Percentiles rank a stretch among this genome's conserved stretches.
Conservation (phyloP, 2,888 invertebrate species). For the Eristalis pertinax region DNA sequence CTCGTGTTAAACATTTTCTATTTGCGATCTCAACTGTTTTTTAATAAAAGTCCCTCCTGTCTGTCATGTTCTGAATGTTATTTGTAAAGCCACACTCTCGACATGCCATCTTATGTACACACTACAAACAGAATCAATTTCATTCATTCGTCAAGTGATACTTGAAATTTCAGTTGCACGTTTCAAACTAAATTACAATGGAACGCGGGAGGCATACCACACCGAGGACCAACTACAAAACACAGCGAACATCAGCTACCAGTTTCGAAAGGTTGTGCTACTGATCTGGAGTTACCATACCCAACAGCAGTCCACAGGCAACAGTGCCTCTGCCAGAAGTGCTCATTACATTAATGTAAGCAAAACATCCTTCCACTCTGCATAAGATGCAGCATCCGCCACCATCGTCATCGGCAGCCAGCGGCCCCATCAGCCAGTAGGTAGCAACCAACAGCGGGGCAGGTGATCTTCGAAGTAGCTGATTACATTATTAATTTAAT, state of each 20-base stretch:
- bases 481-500: conserved; percentile 79
- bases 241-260: conserved; percentile 43
- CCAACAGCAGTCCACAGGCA: conserved; percentile 75
- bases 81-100: neutral
- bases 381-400: conserved; percentile 62
- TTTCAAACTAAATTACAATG: conserved; percentile 41
- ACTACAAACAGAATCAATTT: conserved; percentile 26
- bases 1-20: neutral
- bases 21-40: neutral
- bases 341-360: conserved; percentile 75
- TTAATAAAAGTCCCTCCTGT: neutral
- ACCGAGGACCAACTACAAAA: conserved; percentile 34
- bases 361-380: conserved; percentile 66
- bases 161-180: conserved; percentile 43
- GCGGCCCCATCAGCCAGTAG: conserved; percentile 38
- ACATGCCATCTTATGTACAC: neutral
- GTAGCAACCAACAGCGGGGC: conserved; percentile 53
- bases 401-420: conserved; percentile 17
- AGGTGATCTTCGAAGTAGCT: conserved; percentile 77
- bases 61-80: neutral
- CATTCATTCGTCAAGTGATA: conserved; percentile 26
- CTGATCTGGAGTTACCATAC: conserved; percentile 50
- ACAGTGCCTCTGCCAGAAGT: conserved; percentile 75
- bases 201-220: conserved; percentile 11
- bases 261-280: conserved; percentile 44